These are phyloP conservation scores for Andrena minutula DNA, from an alignment of 2,888 invertebrate genomes.

Conservation along the genomic window DNA sequence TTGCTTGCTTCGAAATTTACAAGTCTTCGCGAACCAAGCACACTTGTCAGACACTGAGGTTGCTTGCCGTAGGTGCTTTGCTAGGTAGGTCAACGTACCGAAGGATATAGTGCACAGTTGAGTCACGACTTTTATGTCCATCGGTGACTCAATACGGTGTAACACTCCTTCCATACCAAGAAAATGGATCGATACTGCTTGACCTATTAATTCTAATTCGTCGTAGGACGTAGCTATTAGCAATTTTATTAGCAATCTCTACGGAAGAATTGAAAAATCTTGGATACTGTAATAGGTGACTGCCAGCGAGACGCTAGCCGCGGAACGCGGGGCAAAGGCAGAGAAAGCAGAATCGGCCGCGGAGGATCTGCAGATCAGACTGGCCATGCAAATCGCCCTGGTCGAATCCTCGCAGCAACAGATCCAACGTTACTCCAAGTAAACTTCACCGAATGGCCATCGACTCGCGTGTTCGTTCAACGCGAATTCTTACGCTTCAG, in stretches of 20 bases:
- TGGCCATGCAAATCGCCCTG: conserved; percentile 73
- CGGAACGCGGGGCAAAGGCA: conserved; percentile 68
- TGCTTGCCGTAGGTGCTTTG: neutral
- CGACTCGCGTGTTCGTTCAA: neutral
- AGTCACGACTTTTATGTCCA: conserved; percentile 72
- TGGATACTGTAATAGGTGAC: conserved; percentile 63
- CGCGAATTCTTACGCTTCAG: conserved; percentile 50
- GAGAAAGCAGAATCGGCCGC: conserved; percentile 72
- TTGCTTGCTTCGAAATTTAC: too few relatives aligned
- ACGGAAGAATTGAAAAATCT: neutral
- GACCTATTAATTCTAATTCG: conserved; percentile 64
- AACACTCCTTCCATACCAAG: conserved; percentile 72
- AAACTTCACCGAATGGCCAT: conserved; percentile 1
- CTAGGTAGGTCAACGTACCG: conserved; percentile 66
- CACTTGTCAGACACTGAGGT: neutral
- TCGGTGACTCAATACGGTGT: conserved; percentile 80
- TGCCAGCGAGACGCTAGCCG: conserved; percentile 71
- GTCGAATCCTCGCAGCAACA: conserved; percentile 74
- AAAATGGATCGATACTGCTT: conserved; percentile 72
- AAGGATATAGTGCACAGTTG: conserved; percentile 66
- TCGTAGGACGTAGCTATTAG: neutral
- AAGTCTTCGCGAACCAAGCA: neutral
- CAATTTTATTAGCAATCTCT: too few relatives aligned
- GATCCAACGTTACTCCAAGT: conserved; percentile 72
- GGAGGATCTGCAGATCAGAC: conserved; percentile 73